A percentile compares a stretch with the other conserved stretches of the same genome.
These are phyloP conservation scores for Drosophila persimilis DNA, from an alignment of 1,140 invertebrate species.

Conservation along the genomic window DNA sequence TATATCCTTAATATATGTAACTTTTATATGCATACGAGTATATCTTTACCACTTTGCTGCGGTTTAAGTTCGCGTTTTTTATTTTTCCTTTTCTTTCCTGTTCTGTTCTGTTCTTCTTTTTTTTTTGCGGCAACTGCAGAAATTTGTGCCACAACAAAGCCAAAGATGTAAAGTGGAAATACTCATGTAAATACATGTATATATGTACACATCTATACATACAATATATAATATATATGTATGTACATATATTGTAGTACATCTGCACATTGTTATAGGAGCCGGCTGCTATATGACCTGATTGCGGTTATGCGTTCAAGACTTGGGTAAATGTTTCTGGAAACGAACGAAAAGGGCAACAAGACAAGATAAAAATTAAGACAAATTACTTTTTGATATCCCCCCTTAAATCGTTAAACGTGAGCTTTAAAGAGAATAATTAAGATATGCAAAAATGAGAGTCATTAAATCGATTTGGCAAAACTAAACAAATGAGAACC, in stretches of 20 bases:
- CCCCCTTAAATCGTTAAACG: no score
- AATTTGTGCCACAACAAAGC: conserved; percentile 31
- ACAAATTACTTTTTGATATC: neutral
- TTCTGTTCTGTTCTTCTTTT: neutral
- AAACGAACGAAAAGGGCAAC: conserved; percentile 11
- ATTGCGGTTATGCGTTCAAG: conserved; percentile 22
- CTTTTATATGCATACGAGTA: neutral
- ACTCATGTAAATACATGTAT: conserved; percentile 8
- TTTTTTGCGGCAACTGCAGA: conserved; percentile 6
- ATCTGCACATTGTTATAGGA: conserved; percentile 19
- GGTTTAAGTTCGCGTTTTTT: conserved; percentile 13
- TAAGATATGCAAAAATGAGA: no score
- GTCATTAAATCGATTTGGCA: no score
- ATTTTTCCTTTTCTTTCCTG: neutral
- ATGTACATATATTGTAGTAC: neutral
- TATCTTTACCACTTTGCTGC: conserved; percentile 13
- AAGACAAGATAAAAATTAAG: conserved; percentile 6
- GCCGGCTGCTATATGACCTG: conserved; percentile 26
- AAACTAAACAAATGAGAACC: no score
- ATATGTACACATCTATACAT: neutral
- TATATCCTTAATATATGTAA: conserved; percentile 9
- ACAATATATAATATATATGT: neutral
- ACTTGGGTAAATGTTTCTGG: conserved; percentile 30
- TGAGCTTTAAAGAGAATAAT: no score
- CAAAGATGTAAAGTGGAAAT: conserved; percentile 23